Conservation (phyloP, 2,113 vertebrate species). For the Tyto alba region DNA sequence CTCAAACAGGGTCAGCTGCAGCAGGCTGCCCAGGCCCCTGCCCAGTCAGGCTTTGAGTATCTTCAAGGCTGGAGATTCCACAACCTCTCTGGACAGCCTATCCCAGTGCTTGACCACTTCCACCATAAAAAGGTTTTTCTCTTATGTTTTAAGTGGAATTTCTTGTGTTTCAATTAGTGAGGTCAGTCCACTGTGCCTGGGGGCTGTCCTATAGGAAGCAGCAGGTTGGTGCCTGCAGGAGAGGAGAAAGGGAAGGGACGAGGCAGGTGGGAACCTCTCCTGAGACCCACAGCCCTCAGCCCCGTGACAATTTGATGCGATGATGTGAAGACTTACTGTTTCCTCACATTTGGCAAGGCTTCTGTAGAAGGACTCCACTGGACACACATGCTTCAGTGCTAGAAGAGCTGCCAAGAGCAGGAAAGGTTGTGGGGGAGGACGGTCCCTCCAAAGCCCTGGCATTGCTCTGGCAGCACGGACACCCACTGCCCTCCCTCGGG, state of each 20-base stretch:
- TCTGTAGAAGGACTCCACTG: not conserved
- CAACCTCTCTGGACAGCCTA: not conserved
- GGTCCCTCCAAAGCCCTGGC: not conserved
- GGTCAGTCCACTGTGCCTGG: not conserved
- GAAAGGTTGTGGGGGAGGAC: not conserved
- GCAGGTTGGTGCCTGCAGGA: not conserved
- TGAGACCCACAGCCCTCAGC: not conserved
- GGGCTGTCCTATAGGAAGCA: not conserved
- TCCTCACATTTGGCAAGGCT: not conserved
- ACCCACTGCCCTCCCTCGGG: rapidly evolving
- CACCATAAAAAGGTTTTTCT: not conserved
- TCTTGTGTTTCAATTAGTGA: not conserved
- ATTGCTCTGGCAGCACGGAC: not conserved
- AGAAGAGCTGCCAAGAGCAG: not conserved
- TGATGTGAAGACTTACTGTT: not conserved
- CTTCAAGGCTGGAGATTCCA: not conserved
- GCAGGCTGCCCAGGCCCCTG: not conserved
- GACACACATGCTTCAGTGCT: not conserved
- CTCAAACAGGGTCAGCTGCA: not conserved
- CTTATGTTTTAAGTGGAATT: not conserved
- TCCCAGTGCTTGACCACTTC: not conserved
- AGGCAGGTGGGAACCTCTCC: not conserved
- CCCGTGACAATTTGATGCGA: not conserved
- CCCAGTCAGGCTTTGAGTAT: not conserved
- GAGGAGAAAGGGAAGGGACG: not conserved